Percentiles rank a stretch among this genome's conserved stretches.
Conservation (phyloP, 1,140 invertebrate genomes). For the Lysiphlebus fabarum region DNA sequence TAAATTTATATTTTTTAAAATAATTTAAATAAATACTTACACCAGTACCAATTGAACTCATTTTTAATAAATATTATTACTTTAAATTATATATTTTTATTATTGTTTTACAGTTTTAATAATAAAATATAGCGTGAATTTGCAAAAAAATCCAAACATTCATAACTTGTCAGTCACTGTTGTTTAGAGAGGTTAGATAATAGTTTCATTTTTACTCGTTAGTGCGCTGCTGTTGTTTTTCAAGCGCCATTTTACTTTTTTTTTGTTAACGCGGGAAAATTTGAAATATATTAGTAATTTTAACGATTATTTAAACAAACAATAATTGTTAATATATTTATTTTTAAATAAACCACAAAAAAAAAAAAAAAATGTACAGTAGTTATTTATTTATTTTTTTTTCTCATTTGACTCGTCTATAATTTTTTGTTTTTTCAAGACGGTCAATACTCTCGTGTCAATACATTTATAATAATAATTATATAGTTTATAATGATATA, state of each 20-base stretch:
- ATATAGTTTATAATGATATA: constrained; percentile 47
- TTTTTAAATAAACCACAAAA: constrained; percentile 58
- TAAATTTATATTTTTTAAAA: constrained; percentile 10
- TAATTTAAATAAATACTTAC: constrained; percentile 60
- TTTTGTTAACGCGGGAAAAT: not conserved
- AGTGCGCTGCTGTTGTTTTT: no score
- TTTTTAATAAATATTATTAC: constrained; percentile 46
- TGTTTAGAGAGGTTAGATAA: constrained; percentile 7
- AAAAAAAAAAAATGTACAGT: constrained; percentile 57
- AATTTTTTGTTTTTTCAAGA: constrained; percentile 27
- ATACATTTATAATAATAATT: constrained; percentile 48
- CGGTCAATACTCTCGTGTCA: constrained; percentile 46
- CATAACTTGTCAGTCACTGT: constrained; percentile 3
- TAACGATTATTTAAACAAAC: not conserved
- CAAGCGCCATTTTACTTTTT: not conserved
- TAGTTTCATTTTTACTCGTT: no score
- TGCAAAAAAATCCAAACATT: constrained; percentile 26
- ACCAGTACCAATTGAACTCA: constrained; percentile 95
- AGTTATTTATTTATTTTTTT: constrained; percentile 20
- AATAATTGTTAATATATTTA: constrained; percentile 52
- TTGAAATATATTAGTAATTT: not conserved
- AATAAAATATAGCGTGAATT: constrained; percentile 23
- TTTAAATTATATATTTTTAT: constrained; percentile 6
- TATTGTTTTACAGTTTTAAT: not conserved
- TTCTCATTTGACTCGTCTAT: constrained; percentile 34